Evolutionary conservation across 2,797 vertebrate species (phyloP).

Genomic region (Artibeus lituratus): DNA sequence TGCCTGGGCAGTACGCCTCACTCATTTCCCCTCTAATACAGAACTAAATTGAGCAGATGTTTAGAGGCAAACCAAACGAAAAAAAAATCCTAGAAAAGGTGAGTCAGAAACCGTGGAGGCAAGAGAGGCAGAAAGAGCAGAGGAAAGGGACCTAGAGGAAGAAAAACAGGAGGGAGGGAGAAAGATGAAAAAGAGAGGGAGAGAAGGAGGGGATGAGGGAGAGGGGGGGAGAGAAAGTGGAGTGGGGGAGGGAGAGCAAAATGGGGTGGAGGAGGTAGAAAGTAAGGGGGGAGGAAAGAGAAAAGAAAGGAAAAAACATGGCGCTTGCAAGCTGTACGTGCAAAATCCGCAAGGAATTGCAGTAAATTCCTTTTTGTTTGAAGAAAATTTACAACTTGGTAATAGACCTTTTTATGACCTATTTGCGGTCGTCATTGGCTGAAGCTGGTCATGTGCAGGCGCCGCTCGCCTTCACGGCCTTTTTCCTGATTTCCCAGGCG

Average conservation of each 20-base stretch:
- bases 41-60: not conserved
- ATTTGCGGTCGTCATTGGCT: conserved; percentile 98
- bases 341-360: conserved; percentile 92
- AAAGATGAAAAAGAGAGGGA: not conserved
- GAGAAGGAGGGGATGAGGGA: not conserved
- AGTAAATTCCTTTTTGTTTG: conserved; percentile 99
- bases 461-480: conserved; percentile 96
- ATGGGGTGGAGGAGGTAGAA: not conserved
- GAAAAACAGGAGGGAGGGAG: not conserved
- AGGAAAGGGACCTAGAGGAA: conserved; percentile 67
- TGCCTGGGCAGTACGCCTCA: not conserved
- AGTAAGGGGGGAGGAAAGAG: not conserved
- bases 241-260: not conserved
- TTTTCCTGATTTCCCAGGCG: conserved; percentile 98
- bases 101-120: not conserved
- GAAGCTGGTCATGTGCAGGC: conserved; percentile 98
- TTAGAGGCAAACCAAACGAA: conserved; percentile 12
- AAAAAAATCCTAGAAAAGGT: conserved; percentile 18
- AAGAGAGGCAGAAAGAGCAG: not conserved
- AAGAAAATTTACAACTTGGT: conserved; percentile 99
- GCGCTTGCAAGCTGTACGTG: conserved; percentile 90
- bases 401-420: conserved; percentile 99
- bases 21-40: not conserved
- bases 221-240: conserved; percentile 39
- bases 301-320: conserved; percentile 82